These are phyloP conservation scores for Periophthalmodon schlosseri DNA, from an alignment of 2,113 vertebrate species.

Conservation along the genomic window DNA sequence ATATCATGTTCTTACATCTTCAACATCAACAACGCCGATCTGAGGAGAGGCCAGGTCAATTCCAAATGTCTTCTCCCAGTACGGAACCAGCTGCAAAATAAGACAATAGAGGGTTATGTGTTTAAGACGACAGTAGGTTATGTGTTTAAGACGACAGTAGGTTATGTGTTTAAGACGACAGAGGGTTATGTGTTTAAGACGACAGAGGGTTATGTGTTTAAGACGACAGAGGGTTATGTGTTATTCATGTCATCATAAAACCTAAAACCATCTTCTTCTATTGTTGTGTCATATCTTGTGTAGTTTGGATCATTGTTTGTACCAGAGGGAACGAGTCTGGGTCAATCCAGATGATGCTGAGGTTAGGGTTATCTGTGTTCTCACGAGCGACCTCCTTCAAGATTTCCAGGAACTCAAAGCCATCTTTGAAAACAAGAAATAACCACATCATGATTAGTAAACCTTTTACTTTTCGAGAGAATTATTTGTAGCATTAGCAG, in stretches of 20 bases:
- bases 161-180: not conserved
- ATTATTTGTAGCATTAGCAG: not conserved
- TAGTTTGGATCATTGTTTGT: constrained; percentile 11
- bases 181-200: not conserved
- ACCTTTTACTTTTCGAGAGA: not conserved
- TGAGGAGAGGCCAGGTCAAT: constrained; percentile 88
- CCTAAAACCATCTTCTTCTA: not conserved
- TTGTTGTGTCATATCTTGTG: not conserved
- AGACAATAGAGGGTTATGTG: not conserved
- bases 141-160: not conserved
- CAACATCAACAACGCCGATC: constrained; percentile 89
- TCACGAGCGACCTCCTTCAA: constrained; percentile 90
- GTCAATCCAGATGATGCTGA: constrained; percentile 96
- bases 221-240: not conserved
- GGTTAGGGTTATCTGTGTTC: constrained; percentile 88
- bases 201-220: not conserved
- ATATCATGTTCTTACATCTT: constrained; percentile 80
- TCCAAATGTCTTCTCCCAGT: constrained; percentile 91
- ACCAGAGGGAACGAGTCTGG: constrained; percentile 93
- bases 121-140: not conserved
- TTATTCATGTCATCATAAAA: not conserved
- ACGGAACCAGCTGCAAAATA: constrained; percentile 83
- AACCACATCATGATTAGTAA: not conserved
- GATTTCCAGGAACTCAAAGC: constrained; percentile 89
- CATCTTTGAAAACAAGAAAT: constrained; percentile 72